Percentiles rank a stretch among this genome's conserved stretches.
Evolutionary conservation across 1,140 invertebrate genomes (phyloP).

Genomic region (Goniozus legneri): DNA sequence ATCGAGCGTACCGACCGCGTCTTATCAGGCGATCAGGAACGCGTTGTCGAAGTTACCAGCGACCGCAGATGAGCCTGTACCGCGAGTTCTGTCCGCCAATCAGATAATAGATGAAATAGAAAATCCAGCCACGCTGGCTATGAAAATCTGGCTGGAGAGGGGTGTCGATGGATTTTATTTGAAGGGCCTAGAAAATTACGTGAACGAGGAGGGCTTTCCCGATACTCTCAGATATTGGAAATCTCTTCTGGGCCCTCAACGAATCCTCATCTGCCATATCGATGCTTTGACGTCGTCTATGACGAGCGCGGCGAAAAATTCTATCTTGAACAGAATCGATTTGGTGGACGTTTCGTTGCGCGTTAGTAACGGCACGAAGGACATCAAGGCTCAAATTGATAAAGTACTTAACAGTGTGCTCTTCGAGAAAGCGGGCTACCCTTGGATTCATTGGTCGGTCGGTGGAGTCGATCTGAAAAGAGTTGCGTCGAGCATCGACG

Average conservation of each 20-base stretch:
- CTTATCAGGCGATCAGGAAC: slow-evolving; percentile 25
- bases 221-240: slow-evolving; percentile 65
- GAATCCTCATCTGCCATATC: slow-evolving; percentile 67
- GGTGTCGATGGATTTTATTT: slow-evolving; percentile 80
- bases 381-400: slow-evolving; percentile 59
- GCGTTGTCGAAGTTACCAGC: slow-evolving; percentile 15
- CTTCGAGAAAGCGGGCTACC: slow-evolving; percentile 60
- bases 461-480: slow-evolving; percentile 61
- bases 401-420: slow-evolving; percentile 57
- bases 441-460: slow-evolving; percentile 77
- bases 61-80: not conserved
- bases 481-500: slow-evolving; percentile 54
- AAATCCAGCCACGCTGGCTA: slow-evolving; percentile 52
- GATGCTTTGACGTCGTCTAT: slow-evolving; percentile 48
- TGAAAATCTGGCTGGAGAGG: slow-evolving; percentile 63
- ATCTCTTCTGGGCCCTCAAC: slow-evolving; percentile 57
- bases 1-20: slow-evolving; percentile 16
- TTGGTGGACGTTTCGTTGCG: slow-evolving; percentile 68
- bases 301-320: slow-evolving; percentile 34
- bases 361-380: slow-evolving; percentile 56
- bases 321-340: slow-evolving; percentile 64
- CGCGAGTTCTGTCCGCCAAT: slow-evolving; percentile 1
- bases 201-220: slow-evolving; percentile 46
- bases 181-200: slow-evolving; percentile 60
- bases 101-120: slow-evolving; percentile 16